Evolutionary conservation across 2,888 invertebrate genomes (phyloP), one percentile per base, ranked within the genome.

Genomic region (Seira ritae): DNA sequence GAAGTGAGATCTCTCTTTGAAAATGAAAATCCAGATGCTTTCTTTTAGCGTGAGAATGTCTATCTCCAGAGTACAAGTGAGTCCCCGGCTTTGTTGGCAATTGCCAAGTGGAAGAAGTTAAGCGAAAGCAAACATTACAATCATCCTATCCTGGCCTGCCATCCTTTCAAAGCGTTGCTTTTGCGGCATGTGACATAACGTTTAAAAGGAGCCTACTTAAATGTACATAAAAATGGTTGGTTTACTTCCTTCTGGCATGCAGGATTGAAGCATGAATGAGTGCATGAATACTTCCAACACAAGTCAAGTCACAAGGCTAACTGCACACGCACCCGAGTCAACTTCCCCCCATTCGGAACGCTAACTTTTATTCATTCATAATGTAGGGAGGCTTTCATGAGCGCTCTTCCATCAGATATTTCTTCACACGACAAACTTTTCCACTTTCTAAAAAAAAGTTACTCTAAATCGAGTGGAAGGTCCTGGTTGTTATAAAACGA

Each of bases 251-350:
- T 62, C 62, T 80, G 69, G 69, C 69, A 62, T 62, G 10, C 22
- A 20, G 69, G 80, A 80, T 80, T 80, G 74, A 80, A 69, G 60
- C 74, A 69, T 80, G 80, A 80, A 80, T 81, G 75, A 81, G 70
- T 80, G 75, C 69, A 70, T 81, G 75, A 69, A 72, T 73, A 55
- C 55, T 4, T 31, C 2, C 8, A 31, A 31, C 8, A 31, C 31
- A 31, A 31, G 31, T 31, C 31, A 31, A 31, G 31, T 31, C 31
- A 62, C 10, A 62, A 62, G 62, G n/a, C 62, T 62, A 62, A 62
- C 62, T 62, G 69, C 80, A 73, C 73, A 24, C 69, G 19, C 69
- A 42, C 69, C 31, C 46, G 17, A 68, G 15, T 31, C 74, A 17
- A 46, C 67, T 67, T 10, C 42, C 15, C 20, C 42, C 15, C 20